A percentile compares a stretch with the other conserved stretches of the same genome.
phyloP scores from a whole-genome alignment of 2,797 vertebrate species.

The Darevskia mixta region DNA sequence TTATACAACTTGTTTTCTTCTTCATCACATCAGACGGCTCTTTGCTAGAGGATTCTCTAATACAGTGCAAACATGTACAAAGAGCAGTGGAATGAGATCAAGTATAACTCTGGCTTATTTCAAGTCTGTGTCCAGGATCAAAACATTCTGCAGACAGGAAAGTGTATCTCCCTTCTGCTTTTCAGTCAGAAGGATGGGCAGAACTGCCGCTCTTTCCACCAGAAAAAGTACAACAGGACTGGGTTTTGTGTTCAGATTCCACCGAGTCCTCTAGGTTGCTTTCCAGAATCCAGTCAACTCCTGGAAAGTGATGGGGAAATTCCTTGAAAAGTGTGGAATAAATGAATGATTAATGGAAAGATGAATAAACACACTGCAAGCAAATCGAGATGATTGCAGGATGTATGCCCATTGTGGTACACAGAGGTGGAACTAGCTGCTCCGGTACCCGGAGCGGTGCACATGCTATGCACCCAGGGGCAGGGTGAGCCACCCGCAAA shows the following conservation, averaged over 20 bases:
- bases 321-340: no score
- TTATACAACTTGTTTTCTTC: background rate
- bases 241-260: background rate
- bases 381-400: no score
- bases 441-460: no score
- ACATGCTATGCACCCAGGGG: no score
- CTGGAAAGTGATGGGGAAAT: no score
- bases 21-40: background rate
- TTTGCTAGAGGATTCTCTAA: background rate
- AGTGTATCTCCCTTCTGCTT: background rate
- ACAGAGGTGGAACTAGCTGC: no score
- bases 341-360: no score
- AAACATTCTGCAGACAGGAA: background rate
- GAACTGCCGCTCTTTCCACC: background rate
- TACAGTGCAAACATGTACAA: background rate
- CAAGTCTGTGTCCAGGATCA: background rate
- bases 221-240: background rate
- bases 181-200: background rate
- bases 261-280: background rate
- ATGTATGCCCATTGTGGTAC: no score
- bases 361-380: no score
- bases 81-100: background rate
- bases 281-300: no score
- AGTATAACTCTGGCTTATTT: conserved; percentile 5
- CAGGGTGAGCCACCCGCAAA: no score